Conservation (phyloP, 1,140 invertebrate species). For the Centruroides sculpturatus region DNA sequence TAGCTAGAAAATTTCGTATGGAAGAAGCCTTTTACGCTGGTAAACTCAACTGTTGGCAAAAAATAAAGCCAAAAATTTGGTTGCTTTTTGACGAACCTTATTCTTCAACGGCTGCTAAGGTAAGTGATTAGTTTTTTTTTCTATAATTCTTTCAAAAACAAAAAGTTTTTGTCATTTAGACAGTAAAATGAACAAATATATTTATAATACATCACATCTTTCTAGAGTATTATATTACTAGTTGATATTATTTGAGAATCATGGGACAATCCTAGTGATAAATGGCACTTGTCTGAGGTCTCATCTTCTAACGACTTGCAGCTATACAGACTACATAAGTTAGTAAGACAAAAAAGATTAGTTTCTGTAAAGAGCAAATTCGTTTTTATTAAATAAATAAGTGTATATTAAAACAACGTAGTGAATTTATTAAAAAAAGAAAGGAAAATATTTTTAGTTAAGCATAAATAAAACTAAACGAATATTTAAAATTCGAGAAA, state of each 20-base stretch:
- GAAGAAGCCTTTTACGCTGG: slow-evolving; percentile 80
- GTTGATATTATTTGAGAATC: background rate
- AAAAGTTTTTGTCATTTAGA: background rate
- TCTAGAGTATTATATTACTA: slow-evolving; percentile 5
- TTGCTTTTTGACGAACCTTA: slow-evolving; percentile 97
- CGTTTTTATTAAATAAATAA: too few relatives aligned
- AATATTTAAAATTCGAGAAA: too few relatives aligned
- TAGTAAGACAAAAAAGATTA: too few relatives aligned
- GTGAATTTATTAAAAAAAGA: too few relatives aligned
- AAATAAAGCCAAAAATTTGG: slow-evolving; percentile 92
- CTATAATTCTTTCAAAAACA: background rate
- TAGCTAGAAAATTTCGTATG: slow-evolving; percentile 93
- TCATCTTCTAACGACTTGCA: too few relatives aligned
- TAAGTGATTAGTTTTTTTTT: slow-evolving; percentile 31
- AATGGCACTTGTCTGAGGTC: background rate
- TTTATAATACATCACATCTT: background rate
- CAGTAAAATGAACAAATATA: too few relatives aligned
- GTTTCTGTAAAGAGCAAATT: too few relatives aligned
- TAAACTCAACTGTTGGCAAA: slow-evolving; percentile 70
- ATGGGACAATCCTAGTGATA: background rate
- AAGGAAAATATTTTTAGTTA: too few relatives aligned
- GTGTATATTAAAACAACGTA: too few relatives aligned
- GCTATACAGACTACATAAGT: too few relatives aligned
- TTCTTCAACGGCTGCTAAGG: slow-evolving; percentile 89
- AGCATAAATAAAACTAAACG: too few relatives aligned